Evolutionary conservation across 2,113 vertebrate species (phyloP), one percentile per base, ranked within the genome.

Genomic region (Pelecanoides urinatrix): DNA sequence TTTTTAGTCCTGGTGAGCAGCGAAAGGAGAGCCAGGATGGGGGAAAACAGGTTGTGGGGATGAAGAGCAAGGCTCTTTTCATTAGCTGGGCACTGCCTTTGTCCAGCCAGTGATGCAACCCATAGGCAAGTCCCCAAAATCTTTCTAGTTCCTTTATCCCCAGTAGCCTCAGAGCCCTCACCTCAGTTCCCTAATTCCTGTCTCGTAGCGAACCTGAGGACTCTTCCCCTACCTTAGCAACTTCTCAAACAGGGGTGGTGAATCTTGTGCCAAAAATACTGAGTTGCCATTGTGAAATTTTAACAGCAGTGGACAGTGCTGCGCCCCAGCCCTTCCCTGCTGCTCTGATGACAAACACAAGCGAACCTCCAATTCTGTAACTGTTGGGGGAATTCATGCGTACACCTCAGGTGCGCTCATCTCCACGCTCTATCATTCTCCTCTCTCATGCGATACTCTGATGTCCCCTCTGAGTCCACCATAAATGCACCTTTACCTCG

Each of bases 341-440:
- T 34, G 49, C n/a, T 88, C 50, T 53, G 38, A 38, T 0, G 2
- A 29, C 30, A 71, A 73, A 32, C 7, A 16, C 34, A 58, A 53
- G 49, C 1, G 1, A 61, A 16, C 11, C 16, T 73, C 65, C 22
- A 27, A 1, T 44, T 53, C 34, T 34, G n/a, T 42, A 47, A 3
- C 13, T 30, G 13, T 16, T 30, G 30, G 25, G 17, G 17, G 36
- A 78, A 58, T 42, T 38, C 1, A 34, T 11, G 29, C 20, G 15
- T 56, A 19, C 2, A 3, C 36, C 55, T 72, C 61, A 82, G 59
- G 32, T 55, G 29, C 0, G 2, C 47, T 62, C 47, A 22, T 13
- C 13, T 74, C 67, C 44, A 34, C 2, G 1, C 26, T 50, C 23
- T n/a, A 5, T 36, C 0, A 0, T 47, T 30, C 44, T 71, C 13